These are phyloP conservation scores for Agonopterix subpropinquella DNA, from an alignment of 2,888 invertebrate species.

Conservation along the genomic window DNA sequence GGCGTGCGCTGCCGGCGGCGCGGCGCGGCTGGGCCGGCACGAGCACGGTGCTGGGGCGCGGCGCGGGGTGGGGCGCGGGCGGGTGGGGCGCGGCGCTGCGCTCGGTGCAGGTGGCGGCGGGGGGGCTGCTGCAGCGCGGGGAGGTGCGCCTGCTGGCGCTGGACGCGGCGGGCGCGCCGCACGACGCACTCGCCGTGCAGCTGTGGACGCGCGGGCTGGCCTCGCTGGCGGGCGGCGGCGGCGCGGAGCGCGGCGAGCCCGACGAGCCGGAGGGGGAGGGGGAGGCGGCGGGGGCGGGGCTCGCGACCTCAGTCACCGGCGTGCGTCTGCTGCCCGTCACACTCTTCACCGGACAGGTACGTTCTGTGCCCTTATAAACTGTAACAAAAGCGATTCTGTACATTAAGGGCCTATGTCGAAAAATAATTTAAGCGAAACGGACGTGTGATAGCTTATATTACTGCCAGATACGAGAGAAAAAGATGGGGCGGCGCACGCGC, in stretches of 20 bases:
- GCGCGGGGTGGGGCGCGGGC: constrained; percentile 39
- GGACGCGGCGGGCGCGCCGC: not conserved
- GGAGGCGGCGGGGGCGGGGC: constrained; percentile 29
- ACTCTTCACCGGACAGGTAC: constrained; percentile 30
- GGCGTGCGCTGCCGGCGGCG: constrained; percentile 13
- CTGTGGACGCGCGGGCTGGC: constrained; percentile 37
- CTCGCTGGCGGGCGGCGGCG: constrained; percentile 13
- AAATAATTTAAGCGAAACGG: no score
- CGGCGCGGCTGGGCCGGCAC: constrained; percentile 1
- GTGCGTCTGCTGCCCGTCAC: constrained; percentile 28
- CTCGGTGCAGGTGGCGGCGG: constrained; percentile 20
- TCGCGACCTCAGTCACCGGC: constrained; percentile 37
- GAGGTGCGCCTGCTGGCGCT: not conserved
- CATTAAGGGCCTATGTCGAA: no score
- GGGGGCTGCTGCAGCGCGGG: constrained; percentile 20
- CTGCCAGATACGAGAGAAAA: no score
- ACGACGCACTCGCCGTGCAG: constrained; percentile 23
- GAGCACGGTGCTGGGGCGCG: constrained; percentile 25
- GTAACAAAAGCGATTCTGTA: not conserved
- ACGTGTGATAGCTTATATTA: no score
- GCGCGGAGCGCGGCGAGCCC: constrained; percentile 20
- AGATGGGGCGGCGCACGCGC: no score
- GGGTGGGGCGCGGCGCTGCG: constrained; percentile 43
- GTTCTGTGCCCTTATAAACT: not conserved
- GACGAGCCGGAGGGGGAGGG: constrained; percentile 20